phyloP scores from a whole-genome alignment of 2,113 vertebrate genomes.

The Delphinus delphis region DNA sequence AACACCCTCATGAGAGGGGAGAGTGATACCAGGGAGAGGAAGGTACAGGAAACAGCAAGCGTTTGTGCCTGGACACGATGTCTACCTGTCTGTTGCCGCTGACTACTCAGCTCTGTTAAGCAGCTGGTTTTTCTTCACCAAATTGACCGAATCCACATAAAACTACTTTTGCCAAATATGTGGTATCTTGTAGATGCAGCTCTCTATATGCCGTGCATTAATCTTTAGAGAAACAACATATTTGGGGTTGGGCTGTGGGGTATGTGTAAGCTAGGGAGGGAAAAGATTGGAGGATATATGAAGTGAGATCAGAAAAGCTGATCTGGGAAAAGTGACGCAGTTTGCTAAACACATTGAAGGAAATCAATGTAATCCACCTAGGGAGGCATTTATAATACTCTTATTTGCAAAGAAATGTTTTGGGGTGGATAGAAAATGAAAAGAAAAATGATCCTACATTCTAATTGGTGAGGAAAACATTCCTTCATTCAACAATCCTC shows the following conservation, averaged over 20 bases:
- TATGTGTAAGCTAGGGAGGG: background rate
- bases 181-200: background rate
- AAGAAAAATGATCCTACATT: background rate
- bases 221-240: background rate
- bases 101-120: background rate
- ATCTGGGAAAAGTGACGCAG: background rate
- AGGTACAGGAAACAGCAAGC: background rate
- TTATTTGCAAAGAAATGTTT: background rate
- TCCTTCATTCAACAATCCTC: background rate
- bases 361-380: background rate
- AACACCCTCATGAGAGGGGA: conserved; percentile 26
- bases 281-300: background rate
- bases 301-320: background rate
- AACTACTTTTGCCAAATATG: background rate
- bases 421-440: background rate
- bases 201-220: background rate
- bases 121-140: background rate
- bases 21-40: background rate
- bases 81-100: background rate
- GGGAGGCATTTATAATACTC: background rate
- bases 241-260: no score
- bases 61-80: rapidly evolving
- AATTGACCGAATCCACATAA: background rate
- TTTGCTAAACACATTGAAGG: background rate
- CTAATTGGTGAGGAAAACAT: background rate